Conservation (phyloP, 2,113 vertebrate genomes). For the Ameiurus melas region DNA sequence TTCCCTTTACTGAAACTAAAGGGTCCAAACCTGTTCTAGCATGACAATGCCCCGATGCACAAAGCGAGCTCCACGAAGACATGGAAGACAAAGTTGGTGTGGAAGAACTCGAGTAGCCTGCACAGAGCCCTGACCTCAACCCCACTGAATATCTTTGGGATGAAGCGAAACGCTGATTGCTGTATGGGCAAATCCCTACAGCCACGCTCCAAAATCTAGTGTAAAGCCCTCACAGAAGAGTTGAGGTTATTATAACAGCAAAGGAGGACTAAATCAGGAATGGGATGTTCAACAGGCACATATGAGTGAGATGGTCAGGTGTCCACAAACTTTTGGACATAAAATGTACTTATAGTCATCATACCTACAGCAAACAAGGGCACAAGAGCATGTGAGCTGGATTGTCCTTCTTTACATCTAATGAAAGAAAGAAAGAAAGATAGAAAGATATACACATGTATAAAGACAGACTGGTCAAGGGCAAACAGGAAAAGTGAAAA, state of each 20-base stretch:
- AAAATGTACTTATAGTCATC: background rate
- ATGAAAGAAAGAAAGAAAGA: background rate
- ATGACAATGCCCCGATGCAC: background rate
- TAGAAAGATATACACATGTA: background rate
- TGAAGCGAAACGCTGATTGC: background rate
- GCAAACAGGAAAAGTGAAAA: background rate
- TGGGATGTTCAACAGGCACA: too few species aligned
- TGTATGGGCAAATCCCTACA: background rate
- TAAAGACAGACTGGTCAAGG: background rate
- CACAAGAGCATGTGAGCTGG: background rate
- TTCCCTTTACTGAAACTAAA: background rate
- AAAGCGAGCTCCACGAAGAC: background rate
- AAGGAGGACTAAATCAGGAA: too few species aligned
- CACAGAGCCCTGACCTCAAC: background rate
- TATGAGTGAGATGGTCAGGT: background rate
- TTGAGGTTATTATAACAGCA: too few species aligned
- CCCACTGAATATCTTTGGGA: background rate
- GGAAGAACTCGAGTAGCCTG: background rate
- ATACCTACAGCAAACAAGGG: slow-evolving; percentile 12
- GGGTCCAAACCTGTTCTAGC: background rate
- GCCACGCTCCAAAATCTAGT: background rate
- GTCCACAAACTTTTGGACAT: background rate
- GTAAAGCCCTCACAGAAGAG: background rate
- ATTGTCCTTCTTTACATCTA: background rate
- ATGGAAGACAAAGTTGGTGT: background rate